Evolutionary conservation across 2,888 invertebrate species (phyloP).

Genomic region (Idaea dimidiata): DNA sequence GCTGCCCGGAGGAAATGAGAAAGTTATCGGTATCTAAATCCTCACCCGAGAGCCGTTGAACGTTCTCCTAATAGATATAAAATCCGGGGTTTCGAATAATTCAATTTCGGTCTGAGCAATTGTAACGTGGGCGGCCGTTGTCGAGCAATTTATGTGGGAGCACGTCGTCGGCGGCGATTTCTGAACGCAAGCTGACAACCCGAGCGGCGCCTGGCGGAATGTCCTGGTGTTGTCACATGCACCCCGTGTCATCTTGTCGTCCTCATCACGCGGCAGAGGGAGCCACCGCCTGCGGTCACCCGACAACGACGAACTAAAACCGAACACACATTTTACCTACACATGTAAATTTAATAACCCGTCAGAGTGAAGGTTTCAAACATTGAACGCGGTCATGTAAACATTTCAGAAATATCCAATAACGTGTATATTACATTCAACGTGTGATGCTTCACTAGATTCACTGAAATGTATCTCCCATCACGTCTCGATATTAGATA

Average conservation of each 20-base stretch:
- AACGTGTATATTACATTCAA: constrained; percentile 21
- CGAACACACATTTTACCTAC: constrained; percentile 39
- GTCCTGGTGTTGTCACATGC: constrained; percentile 11
- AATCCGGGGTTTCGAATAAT: constrained; percentile 72
- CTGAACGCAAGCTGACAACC: constrained; percentile 17
- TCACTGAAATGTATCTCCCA: constrained; percentile 5
- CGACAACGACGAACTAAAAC: neutral
- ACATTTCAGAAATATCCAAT: constrained; percentile 19
- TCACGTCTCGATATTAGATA: constrained; percentile 4
- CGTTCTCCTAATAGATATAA: constrained; percentile 76
- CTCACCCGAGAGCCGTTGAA: constrained; percentile 63
- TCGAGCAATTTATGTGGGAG: constrained; percentile 58
- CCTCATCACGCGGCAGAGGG: neutral
- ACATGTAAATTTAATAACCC: constrained; percentile 41
- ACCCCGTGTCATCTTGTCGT: constrained; percentile 3
- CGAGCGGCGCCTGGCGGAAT: constrained; percentile 15
- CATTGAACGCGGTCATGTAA: constrained; percentile 23
- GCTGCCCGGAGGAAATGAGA: constrained; percentile 72
- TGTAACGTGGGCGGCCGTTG: constrained; percentile 35
- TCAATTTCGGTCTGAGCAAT: constrained; percentile 63
- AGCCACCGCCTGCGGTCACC: neutral
- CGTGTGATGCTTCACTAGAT: constrained; percentile 13
- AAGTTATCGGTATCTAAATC: constrained; percentile 77
- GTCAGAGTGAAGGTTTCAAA: constrained; percentile 16
- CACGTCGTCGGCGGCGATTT: constrained; percentile 36